These are phyloP conservation scores for Agrilus planipennis DNA, from an alignment of 1,140 invertebrate genomes.

Conservation along the genomic window DNA sequence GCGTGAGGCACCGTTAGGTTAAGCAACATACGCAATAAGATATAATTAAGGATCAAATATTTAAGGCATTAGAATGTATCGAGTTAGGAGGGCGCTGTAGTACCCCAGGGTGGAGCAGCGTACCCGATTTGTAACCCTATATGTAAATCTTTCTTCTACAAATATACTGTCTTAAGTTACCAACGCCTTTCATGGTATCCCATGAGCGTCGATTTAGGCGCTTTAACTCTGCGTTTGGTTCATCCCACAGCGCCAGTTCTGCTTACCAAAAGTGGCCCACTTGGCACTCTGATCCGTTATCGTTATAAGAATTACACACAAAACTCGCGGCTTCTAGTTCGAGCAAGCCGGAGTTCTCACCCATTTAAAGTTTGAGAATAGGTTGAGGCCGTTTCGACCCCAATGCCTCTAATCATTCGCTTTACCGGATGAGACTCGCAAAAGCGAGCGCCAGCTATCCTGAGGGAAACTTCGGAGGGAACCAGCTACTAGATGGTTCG, in stretches of 20 bases:
- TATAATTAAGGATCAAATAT: too few relatives aligned
- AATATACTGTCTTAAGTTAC: slow-evolving; percentile 75
- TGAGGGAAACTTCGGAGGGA: slow-evolving; percentile 85
- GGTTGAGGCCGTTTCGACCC: slow-evolving; percentile 65
- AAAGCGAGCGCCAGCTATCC: slow-evolving; percentile 56
- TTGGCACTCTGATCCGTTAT: slow-evolving; percentile 57
- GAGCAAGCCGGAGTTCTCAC: slow-evolving; percentile 63
- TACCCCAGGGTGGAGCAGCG: too few relatives aligned
- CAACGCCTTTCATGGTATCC: slow-evolving; percentile 76
- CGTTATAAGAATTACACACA: too few relatives aligned
- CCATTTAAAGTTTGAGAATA: slow-evolving; percentile 87
- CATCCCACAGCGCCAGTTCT: slow-evolving; percentile 83
- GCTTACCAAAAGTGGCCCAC: slow-evolving; percentile 85
- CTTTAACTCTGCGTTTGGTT: slow-evolving; percentile 65
- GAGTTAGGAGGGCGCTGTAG: too few relatives aligned
- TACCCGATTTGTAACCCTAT: too few relatives aligned
- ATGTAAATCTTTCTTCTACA: too few relatives aligned
- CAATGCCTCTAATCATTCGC: slow-evolving; percentile 79
- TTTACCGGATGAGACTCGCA: slow-evolving; percentile 59
- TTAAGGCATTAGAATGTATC: too few relatives aligned
- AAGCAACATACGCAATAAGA: too few relatives aligned
- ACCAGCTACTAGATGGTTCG: slow-evolving; percentile 83
- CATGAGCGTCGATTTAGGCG: slow-evolving; percentile 52
- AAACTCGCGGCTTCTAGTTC: slow-evolving; percentile 41
- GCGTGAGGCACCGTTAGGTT: too few relatives aligned